These are phyloP conservation scores for Drosophila obscura DNA, from an alignment of 1,140 invertebrate species.

Conservation along the genomic window DNA sequence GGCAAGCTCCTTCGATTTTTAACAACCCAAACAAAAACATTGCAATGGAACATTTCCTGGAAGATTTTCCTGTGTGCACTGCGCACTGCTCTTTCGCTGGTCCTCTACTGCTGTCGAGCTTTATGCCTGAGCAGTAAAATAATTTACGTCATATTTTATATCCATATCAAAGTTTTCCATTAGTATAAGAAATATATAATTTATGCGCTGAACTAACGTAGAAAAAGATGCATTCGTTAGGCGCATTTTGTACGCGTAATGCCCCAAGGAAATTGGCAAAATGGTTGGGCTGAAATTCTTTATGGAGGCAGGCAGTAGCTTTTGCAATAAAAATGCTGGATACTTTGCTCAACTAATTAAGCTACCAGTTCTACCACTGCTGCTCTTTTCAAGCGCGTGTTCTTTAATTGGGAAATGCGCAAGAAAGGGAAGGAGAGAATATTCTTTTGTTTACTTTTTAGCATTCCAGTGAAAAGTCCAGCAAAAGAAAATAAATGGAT, in stretches of 20 bases:
- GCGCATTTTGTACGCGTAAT: conserved; percentile 11
- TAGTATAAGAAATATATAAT: conserved; percentile 41
- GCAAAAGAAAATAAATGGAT: too few species aligned
- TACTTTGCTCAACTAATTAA: too few species aligned
- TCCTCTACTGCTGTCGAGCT: conserved; percentile 10
- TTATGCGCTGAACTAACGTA: conserved; percentile 38
- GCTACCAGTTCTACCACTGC: too few species aligned
- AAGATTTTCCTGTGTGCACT: conserved; percentile 6
- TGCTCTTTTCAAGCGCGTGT: too few species aligned
- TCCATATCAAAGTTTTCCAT: conserved; percentile 52
- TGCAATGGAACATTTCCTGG: neutral
- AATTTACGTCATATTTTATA: conserved; percentile 45
- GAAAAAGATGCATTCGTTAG: conserved; percentile 21
- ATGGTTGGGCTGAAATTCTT: too few species aligned
- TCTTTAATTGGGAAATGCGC: neutral
- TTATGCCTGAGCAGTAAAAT: conserved; percentile 31
- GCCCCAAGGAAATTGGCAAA: too few species aligned
- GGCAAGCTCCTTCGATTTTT: conserved; percentile 28
- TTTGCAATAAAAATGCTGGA: too few species aligned
- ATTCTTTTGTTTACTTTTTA: too few species aligned
- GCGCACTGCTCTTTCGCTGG: neutral
- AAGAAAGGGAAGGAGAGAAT: neutral
- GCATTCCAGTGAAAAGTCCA: too few species aligned
- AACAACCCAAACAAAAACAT: conserved; percentile 8
- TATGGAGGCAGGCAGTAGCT: too few species aligned